A percentile compares a stretch with the other conserved stretches of the same genome.
Evolutionary conservation across 2,113 vertebrate species (phyloP).

Genomic region (Lynx canadensis): DNA sequence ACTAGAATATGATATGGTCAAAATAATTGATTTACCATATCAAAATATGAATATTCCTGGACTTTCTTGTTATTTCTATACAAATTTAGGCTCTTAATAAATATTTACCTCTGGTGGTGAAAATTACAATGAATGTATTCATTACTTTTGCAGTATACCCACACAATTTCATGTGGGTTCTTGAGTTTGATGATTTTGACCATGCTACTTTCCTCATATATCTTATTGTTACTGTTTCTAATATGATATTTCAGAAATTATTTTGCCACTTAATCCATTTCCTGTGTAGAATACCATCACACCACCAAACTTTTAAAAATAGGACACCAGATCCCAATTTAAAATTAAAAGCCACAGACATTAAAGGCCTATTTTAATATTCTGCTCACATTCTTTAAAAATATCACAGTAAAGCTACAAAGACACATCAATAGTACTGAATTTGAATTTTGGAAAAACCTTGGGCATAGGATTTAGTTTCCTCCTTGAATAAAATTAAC

Average conservation of each 20-base stretch:
- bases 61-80: not conserved
- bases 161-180: not conserved
- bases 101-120: not conserved
- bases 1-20: not conserved
- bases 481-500: slow-evolving; percentile 63
- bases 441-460: slow-evolving; percentile 53
- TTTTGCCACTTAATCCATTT: not conserved
- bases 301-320: not conserved
- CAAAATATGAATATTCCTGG: not conserved
- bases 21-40: not conserved
- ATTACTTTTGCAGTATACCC: not conserved
- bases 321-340: not conserved
- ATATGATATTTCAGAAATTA: not conserved
- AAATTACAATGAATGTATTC: not conserved
- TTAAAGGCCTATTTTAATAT: slow-evolving; percentile 58
- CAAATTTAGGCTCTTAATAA: not conserved
- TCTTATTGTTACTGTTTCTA: not conserved
- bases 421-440: slow-evolving; percentile 57
- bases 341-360: not conserved
- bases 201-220: not conserved
- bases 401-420: slow-evolving; percentile 46
- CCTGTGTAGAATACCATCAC: not conserved
- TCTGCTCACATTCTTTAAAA: slow-evolving; percentile 63
- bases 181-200: not conserved
- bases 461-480: slow-evolving; percentile 43